These are phyloP conservation scores for Drosophila bocqueti DNA, from an alignment of 1,140 invertebrate species.

Conservation along the genomic window DNA sequence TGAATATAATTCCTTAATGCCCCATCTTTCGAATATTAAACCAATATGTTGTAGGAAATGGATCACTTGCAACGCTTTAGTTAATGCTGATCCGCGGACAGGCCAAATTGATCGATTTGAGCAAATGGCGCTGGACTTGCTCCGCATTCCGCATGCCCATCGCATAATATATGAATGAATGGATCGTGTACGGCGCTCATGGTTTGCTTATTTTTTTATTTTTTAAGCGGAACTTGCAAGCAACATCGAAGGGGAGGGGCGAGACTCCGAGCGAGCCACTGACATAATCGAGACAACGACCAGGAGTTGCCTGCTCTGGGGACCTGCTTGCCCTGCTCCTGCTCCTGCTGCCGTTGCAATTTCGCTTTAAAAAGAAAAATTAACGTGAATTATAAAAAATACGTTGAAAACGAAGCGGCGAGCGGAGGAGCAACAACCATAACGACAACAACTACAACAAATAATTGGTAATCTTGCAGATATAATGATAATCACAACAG, in stretches of 20 bases:
- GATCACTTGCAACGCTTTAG: neutral
- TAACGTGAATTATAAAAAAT: constrained; percentile 83
- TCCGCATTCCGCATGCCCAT: constrained; percentile 11
- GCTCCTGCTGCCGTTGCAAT: constrained; percentile 54
- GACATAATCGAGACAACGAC: constrained; percentile 81
- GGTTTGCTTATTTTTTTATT: constrained; percentile 9
- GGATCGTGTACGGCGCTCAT: constrained; percentile 37
- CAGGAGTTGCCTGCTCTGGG: constrained; percentile 36
- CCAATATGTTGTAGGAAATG: constrained; percentile 1
- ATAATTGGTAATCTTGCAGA: constrained; percentile 81
- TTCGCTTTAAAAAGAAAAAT: constrained; percentile 81
- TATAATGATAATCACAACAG: constrained; percentile 82
- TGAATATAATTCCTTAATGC: neutral
- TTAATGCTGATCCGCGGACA: constrained; percentile 12
- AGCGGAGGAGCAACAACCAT: constrained; percentile 25
- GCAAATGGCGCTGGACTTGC: constrained; percentile 46
- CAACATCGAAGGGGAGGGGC: constrained; percentile 79
- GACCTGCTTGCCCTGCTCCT: constrained; percentile 22
- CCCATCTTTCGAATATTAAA: neutral
- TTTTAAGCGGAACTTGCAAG: constrained; percentile 1
- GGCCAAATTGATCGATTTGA: constrained; percentile 36
- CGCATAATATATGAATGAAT: constrained; percentile 44
- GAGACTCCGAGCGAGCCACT: constrained; percentile 60
- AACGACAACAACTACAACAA: constrained; percentile 59
- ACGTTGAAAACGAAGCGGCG: constrained; percentile 61